Base-by-base conservation (phyloP, 2,888 invertebrate species). In the Trachelus tabidus region DNA sequence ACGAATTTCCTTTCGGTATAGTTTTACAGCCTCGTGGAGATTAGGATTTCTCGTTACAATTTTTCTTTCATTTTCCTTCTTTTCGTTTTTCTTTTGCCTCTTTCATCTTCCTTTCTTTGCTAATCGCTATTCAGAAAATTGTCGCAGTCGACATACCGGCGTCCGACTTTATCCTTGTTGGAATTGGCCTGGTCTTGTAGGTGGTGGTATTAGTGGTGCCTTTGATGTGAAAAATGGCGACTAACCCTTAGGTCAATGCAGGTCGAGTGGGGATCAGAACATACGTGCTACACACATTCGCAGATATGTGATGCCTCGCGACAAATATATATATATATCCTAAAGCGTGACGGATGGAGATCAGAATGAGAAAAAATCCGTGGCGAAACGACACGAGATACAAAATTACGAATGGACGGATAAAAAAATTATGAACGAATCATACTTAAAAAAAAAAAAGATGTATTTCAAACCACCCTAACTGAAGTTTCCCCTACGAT, bases 11-110 rank as follows among this genome's bases (percentile, higher is more conserved):
- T 71, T 23, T 30, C 33, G 83, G 84, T 73, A 69, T 73, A 80
- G 79, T 75, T 77, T 71, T 73, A 73, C 80, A 80, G 75, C 81
- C 80, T 81, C 78, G 80, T 23, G 34, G 23, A 73, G 74, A 35
- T 73, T 73, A 73, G 35, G 71, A 15, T 71, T 71, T 71, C 71
- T 33, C 71, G 15, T 23, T 15, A 71, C 33, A 9, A 30, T 23
- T 23, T 23, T 40, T 23, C 23, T 40, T 23, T 56, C 23, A 23
- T 56, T 56, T 23, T 23, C 23, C 40, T 23, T 56, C 23, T 56
- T 0, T 23, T 23, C 23, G 4, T 9, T 56, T 56, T 56, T 56
- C 40, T 56, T 23, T 56, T 1, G 6, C 23, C 40, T 15, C 23
- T 56, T 40, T 56, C 40, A 23, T 56, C 40, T 23, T 23, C 2